Base-by-base conservation (phyloP, 1,140 invertebrate species). In the Atta colombica region DNA sequence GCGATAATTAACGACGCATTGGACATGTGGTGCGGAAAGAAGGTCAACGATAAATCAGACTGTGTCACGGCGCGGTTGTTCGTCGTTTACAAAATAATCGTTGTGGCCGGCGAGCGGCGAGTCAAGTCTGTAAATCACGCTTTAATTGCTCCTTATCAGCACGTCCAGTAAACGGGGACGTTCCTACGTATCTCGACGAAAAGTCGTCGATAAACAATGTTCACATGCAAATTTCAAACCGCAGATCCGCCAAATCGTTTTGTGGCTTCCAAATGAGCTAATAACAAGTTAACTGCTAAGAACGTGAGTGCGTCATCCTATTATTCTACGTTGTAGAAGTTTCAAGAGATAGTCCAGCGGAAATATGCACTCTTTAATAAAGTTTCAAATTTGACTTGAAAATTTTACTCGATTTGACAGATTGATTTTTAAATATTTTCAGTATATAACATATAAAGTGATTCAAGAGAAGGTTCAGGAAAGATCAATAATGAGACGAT, bases 101-200 rank as follows among this genome's bases (percentile, higher is more conserved):
- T 31, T 39, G 88, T 55, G 45, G 28, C 58, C 55, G 55, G 55
- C n/a, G 39, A 8, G 21, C 51, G 63, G 86, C 86, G 77, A 86
- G 75, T 82, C 65, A 86, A 72, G 90, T 89, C 89, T 90, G 93
- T 93, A 94, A 94, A 94, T 94, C 93, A 93, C 91, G 72, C 88
- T 87, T 89, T 94, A 94, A 94, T 94, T 91, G 91, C 88, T 86
- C 88, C 90, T 93, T 94, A 94, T 94, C 92, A 77, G 51, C 74
- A 28, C 16, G 66, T 21, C 31, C 21, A 31, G 55, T n/a, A 74
- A 78, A 86, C 82, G 68, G 71, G 61, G 78, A 86, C 75, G 82
- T 16, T 89, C 63, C 63, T 88, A 81, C n/a, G 35, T 55, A 18
- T 35, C 39, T 78, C 65, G 35, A 58, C 60, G 61, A 77, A 78